phyloP scores from a whole-genome alignment of 2,797 vertebrate genomes.

The Alexandromys oeconomus region DNA sequence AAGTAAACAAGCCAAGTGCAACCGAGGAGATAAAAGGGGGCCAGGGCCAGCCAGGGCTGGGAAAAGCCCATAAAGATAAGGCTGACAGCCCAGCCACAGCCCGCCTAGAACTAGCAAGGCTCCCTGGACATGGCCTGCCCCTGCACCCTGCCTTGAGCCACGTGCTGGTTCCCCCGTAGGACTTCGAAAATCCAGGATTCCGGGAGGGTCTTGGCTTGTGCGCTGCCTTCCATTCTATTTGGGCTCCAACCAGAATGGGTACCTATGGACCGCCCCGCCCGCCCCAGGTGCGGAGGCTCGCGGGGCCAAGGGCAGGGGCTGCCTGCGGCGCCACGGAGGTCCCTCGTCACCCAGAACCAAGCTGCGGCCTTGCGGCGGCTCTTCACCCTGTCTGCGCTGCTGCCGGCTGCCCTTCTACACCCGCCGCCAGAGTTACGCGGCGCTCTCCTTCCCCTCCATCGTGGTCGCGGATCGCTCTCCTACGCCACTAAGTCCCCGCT shows the following conservation, averaged over 20 bases:
- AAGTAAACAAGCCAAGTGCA: slow-evolving; percentile 92
- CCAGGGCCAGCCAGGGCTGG: slow-evolving; percentile 90
- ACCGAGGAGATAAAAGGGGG: slow-evolving; percentile 91
- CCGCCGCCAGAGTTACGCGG: not conserved
- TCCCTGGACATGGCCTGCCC: not conserved
- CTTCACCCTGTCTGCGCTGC: not conserved
- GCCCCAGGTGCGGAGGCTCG: not conserved
- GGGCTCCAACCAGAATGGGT: not conserved
- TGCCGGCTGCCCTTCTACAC: not conserved
- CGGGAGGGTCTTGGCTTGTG: not conserved
- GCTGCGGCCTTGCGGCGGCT: not conserved
- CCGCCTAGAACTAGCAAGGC: not conserved
- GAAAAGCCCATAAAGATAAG: slow-evolving; percentile 97
- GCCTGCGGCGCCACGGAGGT: not conserved
- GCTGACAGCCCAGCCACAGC: slow-evolving; percentile 59
- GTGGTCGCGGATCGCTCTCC: not conserved
- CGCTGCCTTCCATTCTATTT: not conserved
- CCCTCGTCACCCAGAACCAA: not conserved
- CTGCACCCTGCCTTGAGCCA: not conserved
- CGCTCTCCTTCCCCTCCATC: not conserved
- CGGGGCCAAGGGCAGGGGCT: not conserved
- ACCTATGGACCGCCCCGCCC: rapidly evolving
- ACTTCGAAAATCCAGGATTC: not conserved
- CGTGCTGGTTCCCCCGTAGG: not conserved
- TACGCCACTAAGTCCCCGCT: not conserved